A percentile compares a stretch with the other conserved stretches of the same genome.
These are phyloP conservation scores for Lepidothrix coronata DNA, from an alignment of 2,113 vertebrate species.

Conservation along the genomic window DNA sequence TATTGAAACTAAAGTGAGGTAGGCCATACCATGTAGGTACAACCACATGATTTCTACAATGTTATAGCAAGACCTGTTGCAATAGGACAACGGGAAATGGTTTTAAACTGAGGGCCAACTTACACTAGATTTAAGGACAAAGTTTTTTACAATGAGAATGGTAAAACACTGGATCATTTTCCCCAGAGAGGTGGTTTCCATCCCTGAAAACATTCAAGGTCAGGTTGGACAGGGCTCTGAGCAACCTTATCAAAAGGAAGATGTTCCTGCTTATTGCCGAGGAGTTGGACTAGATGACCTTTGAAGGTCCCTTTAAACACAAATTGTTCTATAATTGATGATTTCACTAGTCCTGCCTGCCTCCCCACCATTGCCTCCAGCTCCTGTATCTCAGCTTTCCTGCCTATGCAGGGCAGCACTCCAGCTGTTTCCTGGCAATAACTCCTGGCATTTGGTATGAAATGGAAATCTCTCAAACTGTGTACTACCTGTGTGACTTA, in stretches of 20 bases:
- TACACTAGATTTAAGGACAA: background rate
- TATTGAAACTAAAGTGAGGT: background rate
- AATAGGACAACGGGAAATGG: background rate
- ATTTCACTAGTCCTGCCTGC: background rate
- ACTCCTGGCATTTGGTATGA: background rate
- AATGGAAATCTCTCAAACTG: background rate
- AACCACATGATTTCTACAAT: background rate
- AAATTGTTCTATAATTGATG: background rate
- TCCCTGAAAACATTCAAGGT: background rate
- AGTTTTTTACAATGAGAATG: background rate
- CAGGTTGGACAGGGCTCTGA: background rate
- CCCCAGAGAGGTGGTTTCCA: background rate
- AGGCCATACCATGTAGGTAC: background rate
- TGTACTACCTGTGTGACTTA: background rate
- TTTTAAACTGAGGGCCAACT: background rate
- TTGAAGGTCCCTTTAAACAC: background rate
- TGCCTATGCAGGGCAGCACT: accelerated
- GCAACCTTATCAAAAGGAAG: background rate
- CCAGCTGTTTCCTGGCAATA: background rate
- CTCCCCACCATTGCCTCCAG: background rate
- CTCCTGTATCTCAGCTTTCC: background rate
- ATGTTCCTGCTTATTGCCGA: background rate
- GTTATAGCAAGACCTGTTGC: background rate
- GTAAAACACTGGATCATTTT: background rate
- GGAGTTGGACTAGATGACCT: background rate